These are phyloP conservation scores for Urocyon cinereoargenteus DNA, from an alignment of 2,797 vertebrate genomes.

Conservation along the genomic window DNA sequence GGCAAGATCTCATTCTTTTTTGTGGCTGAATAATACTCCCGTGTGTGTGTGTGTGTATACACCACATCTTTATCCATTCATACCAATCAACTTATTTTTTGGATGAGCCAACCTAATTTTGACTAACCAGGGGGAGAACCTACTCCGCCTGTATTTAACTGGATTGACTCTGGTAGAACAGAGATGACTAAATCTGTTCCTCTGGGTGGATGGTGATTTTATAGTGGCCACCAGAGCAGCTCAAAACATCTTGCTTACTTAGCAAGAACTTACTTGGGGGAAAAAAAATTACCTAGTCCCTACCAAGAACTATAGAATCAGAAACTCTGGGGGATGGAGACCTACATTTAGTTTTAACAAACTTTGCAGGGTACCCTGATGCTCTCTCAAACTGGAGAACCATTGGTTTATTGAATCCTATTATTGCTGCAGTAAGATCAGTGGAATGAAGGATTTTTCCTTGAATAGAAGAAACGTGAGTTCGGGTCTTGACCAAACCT, in stretches of 20 bases:
- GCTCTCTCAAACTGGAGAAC: background rate
- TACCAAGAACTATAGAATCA: background rate
- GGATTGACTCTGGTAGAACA: background rate
- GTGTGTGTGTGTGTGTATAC: background rate
- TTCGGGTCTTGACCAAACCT: constrained; percentile 1
- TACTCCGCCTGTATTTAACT: background rate
- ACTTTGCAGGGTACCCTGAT: background rate
- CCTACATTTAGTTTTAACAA: background rate
- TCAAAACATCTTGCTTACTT: background rate
- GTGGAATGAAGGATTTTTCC: background rate
- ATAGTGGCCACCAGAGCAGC: background rate
- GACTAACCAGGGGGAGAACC: background rate
- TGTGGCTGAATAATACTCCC: background rate
- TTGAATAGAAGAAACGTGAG: background rate
- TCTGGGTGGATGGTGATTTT: background rate
- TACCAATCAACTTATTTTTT: background rate
- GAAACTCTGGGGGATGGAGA: background rate
- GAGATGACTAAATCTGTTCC: background rate
- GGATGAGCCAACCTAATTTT: background rate
- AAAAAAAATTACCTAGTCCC: background rate
- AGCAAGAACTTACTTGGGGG: background rate
- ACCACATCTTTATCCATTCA: background rate
- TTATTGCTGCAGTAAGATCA: background rate
- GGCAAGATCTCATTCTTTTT: background rate
- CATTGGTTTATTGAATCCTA: background rate